Percentiles rank a stretch among this genome's conserved stretches.
These are phyloP conservation scores for Drosophila saltans DNA, from an alignment of 1,140 invertebrate species.

Conservation along the genomic window DNA sequence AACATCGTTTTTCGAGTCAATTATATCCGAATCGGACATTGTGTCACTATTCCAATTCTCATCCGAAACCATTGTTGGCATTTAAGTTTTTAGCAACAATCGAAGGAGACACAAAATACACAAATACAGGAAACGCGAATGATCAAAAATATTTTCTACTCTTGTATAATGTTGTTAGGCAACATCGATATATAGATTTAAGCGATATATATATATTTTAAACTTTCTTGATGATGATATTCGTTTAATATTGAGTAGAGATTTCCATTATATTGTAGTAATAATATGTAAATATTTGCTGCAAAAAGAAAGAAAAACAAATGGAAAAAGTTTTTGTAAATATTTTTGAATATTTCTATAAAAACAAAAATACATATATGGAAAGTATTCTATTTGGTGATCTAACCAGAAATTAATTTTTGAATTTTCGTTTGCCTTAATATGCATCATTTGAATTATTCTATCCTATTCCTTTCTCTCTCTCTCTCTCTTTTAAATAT, in stretches of 20 bases:
- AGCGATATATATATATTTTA: not conserved
- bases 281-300: constrained; percentile 7
- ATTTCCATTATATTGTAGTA: constrained; percentile 5
- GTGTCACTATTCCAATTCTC: constrained; percentile 82
- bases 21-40: constrained; percentile 83
- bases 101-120: not conserved
- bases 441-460: not conserved
- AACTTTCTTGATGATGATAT: not conserved
- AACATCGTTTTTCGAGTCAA: constrained; percentile 77
- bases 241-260: constrained; percentile 6
- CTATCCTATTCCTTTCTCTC: not conserved
- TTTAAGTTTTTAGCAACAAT: constrained; percentile 17
- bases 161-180: not conserved
- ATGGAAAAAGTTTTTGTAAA: not conserved
- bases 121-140: not conserved
- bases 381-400: not conserved
- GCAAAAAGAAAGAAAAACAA: not conserved
- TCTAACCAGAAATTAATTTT: not conserved
- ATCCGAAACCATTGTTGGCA: constrained; percentile 75
- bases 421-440: not conserved
- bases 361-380: not conserved
- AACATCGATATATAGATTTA: not conserved
- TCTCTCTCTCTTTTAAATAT: not conserved
- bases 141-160: not conserved
- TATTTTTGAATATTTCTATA: too few relatives aligned